Conservation (phyloP, 2,797 vertebrate genomes). For the Lacerta agilis region DNA sequence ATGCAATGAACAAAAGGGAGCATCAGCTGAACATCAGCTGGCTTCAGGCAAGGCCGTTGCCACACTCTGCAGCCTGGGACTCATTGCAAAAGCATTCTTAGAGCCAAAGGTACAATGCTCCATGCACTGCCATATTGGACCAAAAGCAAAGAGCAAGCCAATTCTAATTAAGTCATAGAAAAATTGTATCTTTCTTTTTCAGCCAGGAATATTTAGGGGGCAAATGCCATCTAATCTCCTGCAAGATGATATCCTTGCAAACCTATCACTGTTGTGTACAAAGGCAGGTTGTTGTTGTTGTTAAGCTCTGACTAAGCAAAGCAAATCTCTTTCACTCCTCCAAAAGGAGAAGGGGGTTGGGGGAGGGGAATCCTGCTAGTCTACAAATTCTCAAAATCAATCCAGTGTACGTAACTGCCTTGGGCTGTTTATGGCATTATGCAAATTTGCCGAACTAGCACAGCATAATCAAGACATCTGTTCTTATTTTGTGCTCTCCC, state of each 20-base stretch:
- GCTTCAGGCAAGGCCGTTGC: neutral
- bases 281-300: neutral
- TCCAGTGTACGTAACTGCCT: slow-evolving; percentile 34
- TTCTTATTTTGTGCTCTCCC: slow-evolving; percentile 40
- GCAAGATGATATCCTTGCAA: slow-evolving; percentile 12
- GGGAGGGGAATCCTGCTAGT: neutral
- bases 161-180: neutral
- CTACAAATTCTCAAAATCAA: slow-evolving; percentile 45
- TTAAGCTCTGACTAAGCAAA: slow-evolving; percentile 26
- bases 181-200: too few species aligned
- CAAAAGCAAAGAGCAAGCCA: neutral
- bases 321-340: neutral
- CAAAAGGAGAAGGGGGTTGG: slow-evolving; percentile 12
- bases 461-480: slow-evolving; percentile 61
- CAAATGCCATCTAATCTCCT: slow-evolving; percentile 20
- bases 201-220: neutral
- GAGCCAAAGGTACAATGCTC: slow-evolving; percentile 15
- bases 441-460: slow-evolving; percentile 61
- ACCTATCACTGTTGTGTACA: neutral
- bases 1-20: neutral
- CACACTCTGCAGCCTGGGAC: neutral
- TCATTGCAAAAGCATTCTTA: neutral
- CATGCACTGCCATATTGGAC: neutral
- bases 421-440: slow-evolving; percentile 60
- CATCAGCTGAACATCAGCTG: slow-evolving; percentile 1